Conservation (phyloP, 2,113 vertebrate species). For the Vanacampus margaritifer region DNA sequence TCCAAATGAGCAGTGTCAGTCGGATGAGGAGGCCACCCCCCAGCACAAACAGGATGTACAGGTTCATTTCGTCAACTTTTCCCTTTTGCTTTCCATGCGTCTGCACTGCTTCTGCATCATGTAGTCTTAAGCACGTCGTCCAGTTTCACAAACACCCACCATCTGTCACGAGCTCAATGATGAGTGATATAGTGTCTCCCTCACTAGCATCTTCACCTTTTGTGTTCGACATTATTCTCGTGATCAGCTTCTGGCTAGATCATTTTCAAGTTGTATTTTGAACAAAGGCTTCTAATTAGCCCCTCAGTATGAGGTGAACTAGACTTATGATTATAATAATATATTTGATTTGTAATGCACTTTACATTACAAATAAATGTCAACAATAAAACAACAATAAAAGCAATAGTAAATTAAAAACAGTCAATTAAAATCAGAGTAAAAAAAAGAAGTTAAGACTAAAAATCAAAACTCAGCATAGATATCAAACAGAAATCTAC, state of each 20-base stretch:
- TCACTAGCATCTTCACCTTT: background rate
- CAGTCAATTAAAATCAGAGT: no score
- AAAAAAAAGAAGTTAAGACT: no score
- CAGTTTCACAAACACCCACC: background rate
- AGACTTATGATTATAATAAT: no score
- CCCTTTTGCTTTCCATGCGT: slow-evolving; percentile 16
- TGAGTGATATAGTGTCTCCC: background rate
- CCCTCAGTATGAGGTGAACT: no score
- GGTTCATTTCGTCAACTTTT: slow-evolving; percentile 26
- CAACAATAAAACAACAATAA: no score
- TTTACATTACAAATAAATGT: no score
- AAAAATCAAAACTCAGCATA: no score
- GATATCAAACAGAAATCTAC: no score
- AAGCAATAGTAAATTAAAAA: no score
- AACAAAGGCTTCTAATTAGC: no score
- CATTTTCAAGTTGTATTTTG: background rate
- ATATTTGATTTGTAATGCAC: no score
- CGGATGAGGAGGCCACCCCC: slow-evolving; percentile 91
- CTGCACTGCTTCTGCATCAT: background rate
- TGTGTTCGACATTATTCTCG: background rate
- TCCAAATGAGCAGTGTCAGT: slow-evolving; percentile 78
- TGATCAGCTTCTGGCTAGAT: background rate
- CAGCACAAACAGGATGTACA: slow-evolving; percentile 97
- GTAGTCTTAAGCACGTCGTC: background rate
- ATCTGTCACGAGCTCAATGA: background rate